Evolutionary conservation across 2,797 vertebrate species (phyloP).

Genomic region (Kryptopterus vitreolus): DNA sequence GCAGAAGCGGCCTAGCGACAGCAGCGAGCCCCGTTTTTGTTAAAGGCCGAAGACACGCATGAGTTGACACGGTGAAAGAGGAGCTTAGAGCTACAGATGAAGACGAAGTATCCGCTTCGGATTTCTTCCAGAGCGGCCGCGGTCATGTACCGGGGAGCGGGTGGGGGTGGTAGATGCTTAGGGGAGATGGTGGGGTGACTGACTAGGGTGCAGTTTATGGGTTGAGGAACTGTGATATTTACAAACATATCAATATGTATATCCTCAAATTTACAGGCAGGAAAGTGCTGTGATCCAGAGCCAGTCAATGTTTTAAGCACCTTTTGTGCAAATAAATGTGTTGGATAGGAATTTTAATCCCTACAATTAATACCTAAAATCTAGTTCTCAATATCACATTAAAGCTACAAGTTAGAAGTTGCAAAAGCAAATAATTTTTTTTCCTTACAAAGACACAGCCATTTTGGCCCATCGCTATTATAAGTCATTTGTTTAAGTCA

Average conservation of each 20-base stretch:
- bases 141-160: background rate
- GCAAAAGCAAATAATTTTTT: no score
- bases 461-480: no score
- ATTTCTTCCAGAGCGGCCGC: conserved; percentile 13
- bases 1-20: conserved; percentile 31
- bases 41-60: conserved; percentile 7
- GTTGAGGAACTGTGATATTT: background rate
- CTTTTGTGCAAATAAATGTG: background rate
- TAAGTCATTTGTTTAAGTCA: no score
- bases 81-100: conserved; percentile 14
- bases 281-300: background rate
- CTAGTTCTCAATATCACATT: no score
- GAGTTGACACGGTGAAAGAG: conserved; percentile 35
- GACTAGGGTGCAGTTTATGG: background rate
- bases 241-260: background rate
- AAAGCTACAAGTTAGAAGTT: no score
- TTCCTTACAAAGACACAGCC: no score
- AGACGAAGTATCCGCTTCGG: conserved; percentile 22
- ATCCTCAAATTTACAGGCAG: background rate
- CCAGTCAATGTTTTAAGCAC: background rate
- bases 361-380: no score
- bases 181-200: background rate
- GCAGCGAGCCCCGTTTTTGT: conserved; percentile 24
- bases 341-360: background rate
- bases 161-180: background rate